phyloP scores from a whole-genome alignment of 2,113 vertebrate species.

The Pelecanus crispus region DNA sequence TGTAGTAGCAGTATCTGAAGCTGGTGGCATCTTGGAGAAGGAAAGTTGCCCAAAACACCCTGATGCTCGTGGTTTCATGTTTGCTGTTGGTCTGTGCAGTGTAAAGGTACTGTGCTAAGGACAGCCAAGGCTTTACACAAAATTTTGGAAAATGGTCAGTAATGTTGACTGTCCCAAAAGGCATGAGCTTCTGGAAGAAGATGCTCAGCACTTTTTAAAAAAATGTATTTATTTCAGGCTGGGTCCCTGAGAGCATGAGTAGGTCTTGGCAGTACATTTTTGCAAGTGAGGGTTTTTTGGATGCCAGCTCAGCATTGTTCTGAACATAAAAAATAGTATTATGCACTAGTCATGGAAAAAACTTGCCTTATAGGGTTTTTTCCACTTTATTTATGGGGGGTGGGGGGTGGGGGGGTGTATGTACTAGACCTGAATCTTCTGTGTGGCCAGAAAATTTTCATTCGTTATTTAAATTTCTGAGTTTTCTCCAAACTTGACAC shows the following conservation, averaged over 20 bases:
- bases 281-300: not conserved
- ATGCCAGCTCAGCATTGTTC: not conserved
- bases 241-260: not conserved
- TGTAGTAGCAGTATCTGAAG: not conserved
- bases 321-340: not conserved
- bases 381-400: not conserved
- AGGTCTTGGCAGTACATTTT: not conserved
- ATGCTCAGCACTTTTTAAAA: not conserved
- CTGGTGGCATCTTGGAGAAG: not conserved
- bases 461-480: not conserved
- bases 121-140: not conserved
- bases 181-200: not conserved
- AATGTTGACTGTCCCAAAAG: not conserved
- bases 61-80: not conserved
- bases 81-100: not conserved
- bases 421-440: not conserved
- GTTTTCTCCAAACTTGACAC: not conserved
- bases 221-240: not conserved
- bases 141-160: not conserved
- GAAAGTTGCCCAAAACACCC: not conserved
- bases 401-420: rapidly evolving
- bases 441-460: not conserved
- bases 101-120: not conserved
- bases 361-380: not conserved
- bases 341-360: not conserved